Evolutionary conservation across 2,888 invertebrate genomes (phyloP).

Genomic region (Papilio protenor): DNA sequence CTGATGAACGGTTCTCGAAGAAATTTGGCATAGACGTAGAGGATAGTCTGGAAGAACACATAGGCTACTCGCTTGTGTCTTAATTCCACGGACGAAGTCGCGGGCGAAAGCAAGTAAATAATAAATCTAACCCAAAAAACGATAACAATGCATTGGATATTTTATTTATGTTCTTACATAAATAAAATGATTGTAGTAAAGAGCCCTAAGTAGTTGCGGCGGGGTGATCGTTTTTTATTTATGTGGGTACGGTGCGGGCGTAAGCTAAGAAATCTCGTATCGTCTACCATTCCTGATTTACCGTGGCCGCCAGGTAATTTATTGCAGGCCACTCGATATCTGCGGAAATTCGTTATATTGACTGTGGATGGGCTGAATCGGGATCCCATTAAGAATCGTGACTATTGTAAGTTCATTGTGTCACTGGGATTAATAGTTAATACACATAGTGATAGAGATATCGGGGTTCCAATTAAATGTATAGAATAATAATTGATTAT

Average conservation of each 20-base stretch:
- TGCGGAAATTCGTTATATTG: slow-evolving; percentile 36
- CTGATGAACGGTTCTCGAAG: no score
- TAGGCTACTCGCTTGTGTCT: no score
- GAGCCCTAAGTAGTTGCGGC: slow-evolving; percentile 27
- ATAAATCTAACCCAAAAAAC: slow-evolving; percentile 15
- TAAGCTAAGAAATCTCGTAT: slow-evolving; percentile 44
- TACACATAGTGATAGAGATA: background rate
- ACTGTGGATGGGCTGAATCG: slow-evolving; percentile 23
- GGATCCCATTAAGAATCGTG: background rate
- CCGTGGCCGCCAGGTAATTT: slow-evolving; percentile 42
- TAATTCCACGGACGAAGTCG: no score
- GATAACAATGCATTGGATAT: slow-evolving; percentile 35
- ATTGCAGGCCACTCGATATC: slow-evolving; percentile 40
- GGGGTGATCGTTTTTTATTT: slow-evolving; percentile 40
- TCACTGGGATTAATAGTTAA: background rate
- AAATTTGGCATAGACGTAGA: no score
- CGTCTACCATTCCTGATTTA: slow-evolving; percentile 41
- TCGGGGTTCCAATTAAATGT: background rate
- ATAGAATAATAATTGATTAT: no score
- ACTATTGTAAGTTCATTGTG: slow-evolving; percentile 28
- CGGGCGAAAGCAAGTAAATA: background rate
- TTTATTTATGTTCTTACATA: slow-evolving; percentile 26
- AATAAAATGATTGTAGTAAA: slow-evolving; percentile 32
- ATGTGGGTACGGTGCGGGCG: slow-evolving; percentile 32
- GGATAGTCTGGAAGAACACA: no score